phyloP scores from a whole-genome alignment of 2,113 vertebrate genomes.

The Rallus limicola region DNA sequence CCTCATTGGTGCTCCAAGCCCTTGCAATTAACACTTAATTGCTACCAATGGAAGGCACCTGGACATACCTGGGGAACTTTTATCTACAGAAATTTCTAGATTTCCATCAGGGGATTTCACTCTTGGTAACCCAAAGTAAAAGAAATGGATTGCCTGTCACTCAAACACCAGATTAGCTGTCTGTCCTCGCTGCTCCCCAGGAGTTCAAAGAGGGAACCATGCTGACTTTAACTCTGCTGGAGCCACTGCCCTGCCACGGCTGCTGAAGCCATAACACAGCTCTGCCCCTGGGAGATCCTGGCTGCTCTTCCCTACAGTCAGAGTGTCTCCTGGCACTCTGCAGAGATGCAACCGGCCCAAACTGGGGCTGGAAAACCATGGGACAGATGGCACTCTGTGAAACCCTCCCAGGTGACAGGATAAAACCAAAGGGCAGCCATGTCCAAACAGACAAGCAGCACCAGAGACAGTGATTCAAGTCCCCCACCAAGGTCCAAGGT shows the following conservation, averaged over 20 bases:
- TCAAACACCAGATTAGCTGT: background rate
- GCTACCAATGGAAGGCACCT: background rate
- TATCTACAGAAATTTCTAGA: background rate
- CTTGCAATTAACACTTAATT: background rate
- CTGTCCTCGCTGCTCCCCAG: background rate
- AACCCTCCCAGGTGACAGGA: background rate
- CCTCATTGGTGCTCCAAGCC: background rate
- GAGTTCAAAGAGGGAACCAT: rapidly evolving
- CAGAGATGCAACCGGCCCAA: background rate
- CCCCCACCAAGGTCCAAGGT: background rate
- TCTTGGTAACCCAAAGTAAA: background rate
- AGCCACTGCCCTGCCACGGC: background rate
- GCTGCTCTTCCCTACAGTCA: background rate
- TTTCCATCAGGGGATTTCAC: background rate
- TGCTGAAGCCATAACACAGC: background rate
- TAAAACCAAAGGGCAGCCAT: background rate
- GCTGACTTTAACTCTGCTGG: background rate
- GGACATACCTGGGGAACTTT: background rate
- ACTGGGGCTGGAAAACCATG: background rate
- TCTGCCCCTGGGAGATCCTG: background rate
- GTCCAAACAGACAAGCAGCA: background rate
- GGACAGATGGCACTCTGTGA: background rate
- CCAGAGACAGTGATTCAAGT: background rate
- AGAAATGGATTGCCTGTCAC: background rate
- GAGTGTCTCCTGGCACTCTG: background rate